Evolutionary conservation across 2,113 vertebrate species (phyloP), one percentile per base, ranked within the genome.

Genomic region (Platichthys flesus): DNA sequence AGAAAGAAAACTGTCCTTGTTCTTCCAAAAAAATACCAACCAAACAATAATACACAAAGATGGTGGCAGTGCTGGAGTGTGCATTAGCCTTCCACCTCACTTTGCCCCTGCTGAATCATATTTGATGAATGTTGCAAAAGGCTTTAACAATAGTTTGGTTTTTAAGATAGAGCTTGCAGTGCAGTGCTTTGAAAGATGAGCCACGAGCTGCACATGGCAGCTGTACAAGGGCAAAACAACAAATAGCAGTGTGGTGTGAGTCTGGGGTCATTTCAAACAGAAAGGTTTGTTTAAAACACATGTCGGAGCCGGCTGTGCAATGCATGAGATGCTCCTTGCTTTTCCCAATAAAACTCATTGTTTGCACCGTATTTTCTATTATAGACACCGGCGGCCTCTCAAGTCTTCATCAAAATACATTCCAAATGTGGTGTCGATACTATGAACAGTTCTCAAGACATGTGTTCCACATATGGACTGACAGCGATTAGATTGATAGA

Each of bases 181-280:
- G 24, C 5, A 26, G n/a, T 51, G 4, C 64, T 78, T 66, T 57
- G 37, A n/a, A 37, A 15, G 67, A 75, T 31, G 31, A 57, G 49
- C 35, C 65, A 1, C 37, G 31, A 55, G 60, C 45, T 31, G 16
- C 28, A 35, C 54, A 23, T 68, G 28, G 24, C 42, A 67, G 28
- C 21, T 15, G 15, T 47, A 47, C 55, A 21, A 54, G 51, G 51
- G 18, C 51, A 76, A 63, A 74, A 67, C 67, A 77, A 61, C 64
- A 45, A 65, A 70, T 62, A 72, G 42, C 42, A 49, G 40, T 54
- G 4, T 49, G 45, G 45, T 18, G 45, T 49, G 16, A 49, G 21
- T 54, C 47, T 10, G 20, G 63, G 52, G n/a, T 67, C 62, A 62
- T 45, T 23, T 54, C 47, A 45, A 24, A 67, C 52, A 66, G 24